Evolutionary conservation across 2,888 invertebrate genomes (phyloP), one percentile per base, ranked within the genome.

Genomic region (Chrysina gloriosa): DNA sequence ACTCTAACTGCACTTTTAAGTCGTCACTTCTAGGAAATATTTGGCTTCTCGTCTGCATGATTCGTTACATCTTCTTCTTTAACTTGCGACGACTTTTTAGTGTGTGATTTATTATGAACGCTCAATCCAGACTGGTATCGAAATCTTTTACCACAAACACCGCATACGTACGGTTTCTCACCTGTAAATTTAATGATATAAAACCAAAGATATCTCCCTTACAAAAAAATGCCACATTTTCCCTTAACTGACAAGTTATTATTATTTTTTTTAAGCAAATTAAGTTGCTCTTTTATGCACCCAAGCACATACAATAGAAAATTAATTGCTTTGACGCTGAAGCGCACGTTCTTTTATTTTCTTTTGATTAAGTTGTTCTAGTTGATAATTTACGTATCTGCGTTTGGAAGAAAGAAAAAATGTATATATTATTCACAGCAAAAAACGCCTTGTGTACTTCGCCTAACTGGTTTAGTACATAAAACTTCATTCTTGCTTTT

Each of bases 121-220:
- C 84, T 85, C 1, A 86, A 74, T 27, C 85, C 81, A 0, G 85
- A 85, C 3, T 84, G 84, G 69, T 86, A 85, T 25, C 84, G 84
- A 71, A 86, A 86, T 1, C 84, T 80, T 74, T 85, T 85, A 2
- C 84, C 84, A 71, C 85, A 86, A 1, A 80, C 74, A 65, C 80
- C 81, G 67, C 84, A 84, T 1, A 79, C 73, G 67, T 83, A 84
- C 3, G 83, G 83, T 27, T 80, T 79, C 73, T 84, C 84, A 25
- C 83, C 82, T 79, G 71, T 68, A 77, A 76, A 36, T 27, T 27
- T 0, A 16, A 29, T 19, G 29, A 50, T 27, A 11, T 63, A 31
- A 2, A 48, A 48, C 29, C 25, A 48, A 2, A n/a, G n/a, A 39
- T 2, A 42, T 42, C 3, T 5, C n/a, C 3, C n/a, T 5, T 21